Conservation (phyloP, 2,888 invertebrate genomes). For the Parthenolecanium corni region DNA sequence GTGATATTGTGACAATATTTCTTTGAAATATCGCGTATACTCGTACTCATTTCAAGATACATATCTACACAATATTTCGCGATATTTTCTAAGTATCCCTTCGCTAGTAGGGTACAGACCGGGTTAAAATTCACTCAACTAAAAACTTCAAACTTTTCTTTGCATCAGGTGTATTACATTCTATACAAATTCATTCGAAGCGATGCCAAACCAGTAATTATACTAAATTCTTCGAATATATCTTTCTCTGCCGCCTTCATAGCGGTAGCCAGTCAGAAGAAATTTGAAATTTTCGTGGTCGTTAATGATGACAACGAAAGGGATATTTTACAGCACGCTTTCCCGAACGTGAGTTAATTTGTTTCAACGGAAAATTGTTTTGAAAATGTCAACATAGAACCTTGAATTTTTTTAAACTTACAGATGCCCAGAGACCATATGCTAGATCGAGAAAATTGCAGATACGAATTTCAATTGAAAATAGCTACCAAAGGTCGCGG, state of each 20-base stretch:
- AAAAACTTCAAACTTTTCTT: no score
- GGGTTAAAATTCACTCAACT: no score
- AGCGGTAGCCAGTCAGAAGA: constrained; percentile 50
- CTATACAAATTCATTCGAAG: neutral
- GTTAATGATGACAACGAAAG: constrained; percentile 55
- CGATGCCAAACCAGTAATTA: constrained; percentile 35
- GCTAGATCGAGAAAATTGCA: neutral
- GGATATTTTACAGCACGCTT: constrained; percentile 48
- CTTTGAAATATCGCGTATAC: no score
- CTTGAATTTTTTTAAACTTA: neutral
- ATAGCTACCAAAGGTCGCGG: constrained; percentile 29
- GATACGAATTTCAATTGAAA: constrained; percentile 28
- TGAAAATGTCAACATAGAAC: no score
- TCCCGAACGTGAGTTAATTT: constrained; percentile 40
- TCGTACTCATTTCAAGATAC: no score
- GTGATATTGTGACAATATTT: no score
- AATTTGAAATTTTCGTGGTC: constrained; percentile 56
- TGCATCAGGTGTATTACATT: constrained; percentile 17
- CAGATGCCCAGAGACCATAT: constrained; percentile 8
- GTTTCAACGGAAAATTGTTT: neutral
- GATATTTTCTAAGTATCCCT: no score
- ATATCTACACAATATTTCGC: no score
- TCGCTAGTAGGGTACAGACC: no score
- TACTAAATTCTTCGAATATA: constrained; percentile 52
- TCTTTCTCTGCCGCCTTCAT: constrained; percentile 71